phyloP scores from a whole-genome alignment of 2,888 invertebrate genomes.

The Homarus gammarus region DNA sequence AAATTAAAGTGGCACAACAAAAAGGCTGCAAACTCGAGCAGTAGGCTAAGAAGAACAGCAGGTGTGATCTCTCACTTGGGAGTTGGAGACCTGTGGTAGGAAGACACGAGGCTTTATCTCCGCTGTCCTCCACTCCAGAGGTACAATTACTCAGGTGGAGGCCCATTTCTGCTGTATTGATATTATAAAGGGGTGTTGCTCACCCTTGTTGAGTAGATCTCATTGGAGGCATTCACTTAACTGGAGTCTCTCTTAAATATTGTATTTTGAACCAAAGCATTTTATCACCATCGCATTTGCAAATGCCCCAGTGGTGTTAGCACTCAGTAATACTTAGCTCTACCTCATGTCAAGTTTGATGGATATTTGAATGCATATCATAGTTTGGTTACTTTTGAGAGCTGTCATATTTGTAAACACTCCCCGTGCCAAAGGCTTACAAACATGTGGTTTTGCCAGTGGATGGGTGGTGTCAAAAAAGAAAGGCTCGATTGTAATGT shows the following conservation, averaged over 20 bases:
- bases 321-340: constrained; percentile 69
- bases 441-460: constrained; percentile 55
- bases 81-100: constrained; percentile 44
- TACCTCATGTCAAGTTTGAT: constrained; percentile 70
- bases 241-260: constrained; percentile 52
- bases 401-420: constrained; percentile 61
- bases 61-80: constrained; percentile 30
- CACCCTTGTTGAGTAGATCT: constrained; percentile 57
- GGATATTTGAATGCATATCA: constrained; percentile 61
- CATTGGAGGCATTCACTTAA: constrained; percentile 55
- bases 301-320: constrained; percentile 60
- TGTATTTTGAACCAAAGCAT: constrained; percentile 66
- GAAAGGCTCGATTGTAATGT: constrained; percentile 44
- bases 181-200: constrained; percentile 55
- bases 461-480: constrained; percentile 28
- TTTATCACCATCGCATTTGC: constrained; percentile 60
- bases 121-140: constrained; percentile 35
- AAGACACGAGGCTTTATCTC: constrained; percentile 34
- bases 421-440: constrained; percentile 52
- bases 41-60: constrained; percentile 41
- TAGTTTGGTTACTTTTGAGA: constrained; percentile 50
- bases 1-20: constrained; percentile 46
- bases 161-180: constrained; percentile 31
- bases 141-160: constrained; percentile 41
- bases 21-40: constrained; percentile 45